Evolutionary conservation across 2,888 invertebrate genomes (phyloP), one percentile per base, ranked within the genome.

Genomic region (Macaria notata): DNA sequence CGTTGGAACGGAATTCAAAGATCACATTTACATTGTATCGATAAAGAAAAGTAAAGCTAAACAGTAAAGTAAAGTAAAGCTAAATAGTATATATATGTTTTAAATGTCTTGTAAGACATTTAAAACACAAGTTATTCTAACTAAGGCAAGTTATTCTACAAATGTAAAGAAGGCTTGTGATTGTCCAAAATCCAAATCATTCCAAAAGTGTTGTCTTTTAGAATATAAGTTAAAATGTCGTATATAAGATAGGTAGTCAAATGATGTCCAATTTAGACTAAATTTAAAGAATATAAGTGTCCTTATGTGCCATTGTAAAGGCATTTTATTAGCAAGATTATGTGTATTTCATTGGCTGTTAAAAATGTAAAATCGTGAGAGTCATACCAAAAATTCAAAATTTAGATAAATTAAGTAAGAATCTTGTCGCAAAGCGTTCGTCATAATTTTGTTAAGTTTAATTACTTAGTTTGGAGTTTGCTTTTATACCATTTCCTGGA

Each of bases 121-220:
- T n/a, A n/a, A n/a, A n/a, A n/a, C n/a, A n/a, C n/a, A n/a, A n/a
- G n/a, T n/a, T n/a, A n/a, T n/a, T n/a, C n/a, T n/a, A n/a, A n/a
- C n/a, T n/a, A n/a, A 19, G 19, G 2, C 19, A 36, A 4, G 33
- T 7, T 7, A 36, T 36, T 36, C 7, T 36, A 7, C 5, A 36
- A 36, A 36, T 36, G 33, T 36, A 7, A 36, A 44, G 29, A 88
- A 88, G 88, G 87, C 87, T 88, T 88, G 88, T 89, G 88, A 88
- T 80, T 64, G 65, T 75, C 62, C 56, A 76, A 81, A 83, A 64
- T 75, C 62, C 56, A 76, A 81, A 83, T 78, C 85, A 88, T 88
- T 89, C 88, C 88, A 88, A 83, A 83, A 78, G 73, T 73, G 71
- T 75, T 79, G 70, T 78, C 72, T 66, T 73, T 75, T 65, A 61